Base-by-base conservation (phyloP, 1,140 invertebrate species). In the Eurytemora carolleeae region DNA sequence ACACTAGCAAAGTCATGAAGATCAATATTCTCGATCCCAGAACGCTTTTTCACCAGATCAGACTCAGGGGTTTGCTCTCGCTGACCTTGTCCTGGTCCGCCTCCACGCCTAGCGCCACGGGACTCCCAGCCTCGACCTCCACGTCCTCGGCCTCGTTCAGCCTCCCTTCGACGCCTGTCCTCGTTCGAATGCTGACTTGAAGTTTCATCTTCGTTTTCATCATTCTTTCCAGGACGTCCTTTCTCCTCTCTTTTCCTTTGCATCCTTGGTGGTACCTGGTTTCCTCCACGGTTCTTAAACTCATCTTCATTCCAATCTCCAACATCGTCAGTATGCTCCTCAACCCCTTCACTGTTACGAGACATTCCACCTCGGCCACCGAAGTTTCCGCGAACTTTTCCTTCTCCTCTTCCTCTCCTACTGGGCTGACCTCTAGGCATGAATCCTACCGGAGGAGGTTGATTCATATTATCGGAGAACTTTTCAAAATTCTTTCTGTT, bases 371-470 rank as follows among this genome's bases (percentile, higher is more conserved):
- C 31, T 44, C 31, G 7, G 7, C 31, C n/a, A 44, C 31, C 31
- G n/a, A 44, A n/a, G 31, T 7, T 7, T 12, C 31, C 31, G n/a
- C 31, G 31, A 12, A 44, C 31, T 12, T n/a, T n/a, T 3, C 55
- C 24, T 7, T 25, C 55, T 21, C 60, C 60, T 56, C 60, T 22
- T 20, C 60, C 60, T 24, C 60, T 19, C 17, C 60, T 52, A 20
- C 52, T 58, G 20, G 60, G 60, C 24, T 57, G 55, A 1, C 60
- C 60, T 2, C 60, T 18, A 2, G 60, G 60, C 24, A 53, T 22
- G 25, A 62, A 62, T 7, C 7, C 31, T 44, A 7, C 31, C n/a
- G 31, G 7, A 44, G 31, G 31, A 12, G 31, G 31, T n/a, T 44
- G 31, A n/a, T 44, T 44, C n/a, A 7, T n/a, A 12, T 7, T n/a